These are phyloP conservation scores for Cryptus armator DNA, from an alignment of 2,888 invertebrate genomes.

Conservation along the genomic window DNA sequence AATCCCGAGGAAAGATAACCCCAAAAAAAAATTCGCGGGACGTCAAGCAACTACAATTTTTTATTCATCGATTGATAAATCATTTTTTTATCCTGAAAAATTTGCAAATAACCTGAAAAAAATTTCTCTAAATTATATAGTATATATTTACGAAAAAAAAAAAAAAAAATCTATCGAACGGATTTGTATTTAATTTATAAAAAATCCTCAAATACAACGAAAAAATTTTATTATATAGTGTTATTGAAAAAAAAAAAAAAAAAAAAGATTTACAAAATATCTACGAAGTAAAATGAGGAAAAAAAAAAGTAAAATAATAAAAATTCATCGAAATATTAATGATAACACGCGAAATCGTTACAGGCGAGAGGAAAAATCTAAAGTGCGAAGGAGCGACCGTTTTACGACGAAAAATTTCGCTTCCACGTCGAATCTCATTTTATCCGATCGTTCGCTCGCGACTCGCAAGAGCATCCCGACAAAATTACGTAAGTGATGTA, in stretches of 20 bases:
- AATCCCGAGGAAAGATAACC: too few relatives aligned
- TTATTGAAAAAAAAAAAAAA: too few relatives aligned
- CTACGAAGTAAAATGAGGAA: neutral
- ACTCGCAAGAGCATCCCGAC: conserved; percentile 62
- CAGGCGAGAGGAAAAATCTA: conserved; percentile 52
- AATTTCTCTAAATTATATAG: too few relatives aligned
- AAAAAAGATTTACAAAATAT: too few relatives aligned
- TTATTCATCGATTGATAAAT: neutral
- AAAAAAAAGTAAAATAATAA: neutral
- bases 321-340: neutral
- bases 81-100: neutral
- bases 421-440: conserved; percentile 12
- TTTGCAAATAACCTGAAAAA: too few relatives aligned
- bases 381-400: conserved; percentile 23
- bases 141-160: too few relatives aligned
- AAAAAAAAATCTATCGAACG: too few relatives aligned
- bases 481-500: conserved; percentile 83
- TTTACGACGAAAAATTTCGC: conserved; percentile 25
- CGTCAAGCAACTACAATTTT: neutral
- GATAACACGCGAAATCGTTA: neutral
- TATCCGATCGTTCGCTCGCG: conserved; percentile 40
- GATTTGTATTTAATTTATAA: too few relatives aligned
- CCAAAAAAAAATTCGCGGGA: too few relatives aligned
- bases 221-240: too few relatives aligned
- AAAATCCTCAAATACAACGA: too few relatives aligned